Base-by-base conservation (phyloP, 2,113 vertebrate species). In the Calypte anna region DNA sequence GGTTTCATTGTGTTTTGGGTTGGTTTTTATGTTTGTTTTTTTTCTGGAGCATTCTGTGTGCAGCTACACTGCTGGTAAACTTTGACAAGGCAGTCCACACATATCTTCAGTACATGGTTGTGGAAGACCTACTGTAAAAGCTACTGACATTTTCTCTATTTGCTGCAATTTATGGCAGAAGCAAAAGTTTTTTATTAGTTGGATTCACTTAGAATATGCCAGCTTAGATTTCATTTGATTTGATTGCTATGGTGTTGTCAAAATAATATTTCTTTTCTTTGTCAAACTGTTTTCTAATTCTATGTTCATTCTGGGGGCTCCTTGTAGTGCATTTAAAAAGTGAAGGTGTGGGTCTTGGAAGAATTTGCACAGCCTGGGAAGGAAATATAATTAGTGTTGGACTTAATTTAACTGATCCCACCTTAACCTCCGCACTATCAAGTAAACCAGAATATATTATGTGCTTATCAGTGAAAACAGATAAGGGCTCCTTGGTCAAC, bases 381-480 rank as follows among this genome's bases (percentile, higher is more conserved):
- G 96, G 90, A 97, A 97, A 92, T 91, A 74, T 19, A 68, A 77
- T 95, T 27, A 96, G 83, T 23, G 57, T 54, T 69, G 85, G 83
- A 82, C 76, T 88, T 86, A 86, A 69, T 63, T 90, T 73, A 81
- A 77, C n/a, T 90, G 50, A 73, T 96, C 40, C 82, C 55, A 64
- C 50, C 40, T 93, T 97, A 91, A 93, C 91, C 81, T 95, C 53
- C 79, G 87, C 43, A 23, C 50, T 93, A 50, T 90, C 79, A 67
- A 88, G 48, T 63, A 44, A 81, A 94, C 72, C 20, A 69, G 40
- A 94, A 66, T 67, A 63, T 28, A 18, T 67, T 46, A 15, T 61
- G 70, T 81, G 38, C 53, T 92, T 77, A 68, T 19, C 38, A 36
- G 31, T 78, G 83, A 33, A 74, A 96, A 57, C 27, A 86, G 78